Evolutionary conservation across 1,140 invertebrate species (phyloP), one percentile per base, ranked within the genome.

Genomic region (Drosophila albomicans): DNA sequence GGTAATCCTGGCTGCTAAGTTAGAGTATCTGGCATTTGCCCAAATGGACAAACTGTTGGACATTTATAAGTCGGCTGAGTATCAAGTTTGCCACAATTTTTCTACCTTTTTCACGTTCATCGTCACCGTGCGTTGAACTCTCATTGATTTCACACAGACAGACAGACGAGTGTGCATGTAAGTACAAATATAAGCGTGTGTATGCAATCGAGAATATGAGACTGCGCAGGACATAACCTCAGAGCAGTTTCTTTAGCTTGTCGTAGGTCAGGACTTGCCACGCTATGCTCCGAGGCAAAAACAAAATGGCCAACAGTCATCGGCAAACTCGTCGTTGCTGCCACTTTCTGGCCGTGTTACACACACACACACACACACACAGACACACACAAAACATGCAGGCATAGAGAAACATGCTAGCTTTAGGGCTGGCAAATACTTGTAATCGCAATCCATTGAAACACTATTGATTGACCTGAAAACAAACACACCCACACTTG

Each of bases 401-500:
- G 43, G 43, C 28, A 74, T 3, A 51, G 11, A 25, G 38, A 62
- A 32, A 68, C 32, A 52, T 20, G 70, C 49, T 43, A 28, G 49
- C 65, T 73, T 59, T 75, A 20, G 35, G 54, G 32, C 54, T 48
- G 54, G 68, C 59, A 67, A 75, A 69, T 76, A 77, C 51, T 81
- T n/a, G 66, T 76, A 86, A 84, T 87, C 73, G 74, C 70, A 78
- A 79, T 54, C 66, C 65, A 87, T 76, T 79, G 84, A 79, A 82
- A 77, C 74, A 57, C 78, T 91, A 91, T 87, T 82, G 88, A 91
- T 91, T 91, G 88, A 91, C 88, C 88, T 91, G 81, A 79, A 88
- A 91, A 91, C 78, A 67, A 51, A 45, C 58, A 67, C 63, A 25
- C 16, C 46, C 38, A 66, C 46, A 52, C 48, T 62, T 49, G 38